Conservation (phyloP, 2,797 vertebrate species). For the Chrysocyon brachyurus region DNA sequence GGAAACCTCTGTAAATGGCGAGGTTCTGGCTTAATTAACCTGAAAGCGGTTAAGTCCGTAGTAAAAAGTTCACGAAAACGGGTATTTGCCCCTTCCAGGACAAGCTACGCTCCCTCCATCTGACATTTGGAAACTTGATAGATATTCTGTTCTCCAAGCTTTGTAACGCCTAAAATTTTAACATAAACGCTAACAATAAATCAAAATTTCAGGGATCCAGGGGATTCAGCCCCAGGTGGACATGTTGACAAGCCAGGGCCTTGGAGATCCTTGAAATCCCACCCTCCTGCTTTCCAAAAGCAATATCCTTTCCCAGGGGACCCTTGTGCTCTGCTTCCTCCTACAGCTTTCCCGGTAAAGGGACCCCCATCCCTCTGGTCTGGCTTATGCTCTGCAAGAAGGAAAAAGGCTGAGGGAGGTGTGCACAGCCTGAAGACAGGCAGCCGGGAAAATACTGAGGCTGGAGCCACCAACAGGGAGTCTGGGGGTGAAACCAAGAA, state of each 20-base stretch:
- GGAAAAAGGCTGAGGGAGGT: background rate
- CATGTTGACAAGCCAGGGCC: background rate
- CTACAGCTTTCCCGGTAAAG: background rate
- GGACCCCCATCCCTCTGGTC: background rate
- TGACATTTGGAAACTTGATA: background rate
- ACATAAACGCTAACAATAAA: background rate
- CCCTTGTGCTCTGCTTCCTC: background rate
- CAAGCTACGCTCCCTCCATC: background rate
- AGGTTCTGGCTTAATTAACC: background rate
- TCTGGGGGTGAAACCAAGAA: constrained; percentile 27
- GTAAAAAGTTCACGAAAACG: background rate
- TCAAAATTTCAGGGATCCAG: constrained; percentile 9
- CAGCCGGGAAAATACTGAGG: background rate
- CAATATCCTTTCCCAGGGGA: background rate
- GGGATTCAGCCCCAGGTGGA: background rate
- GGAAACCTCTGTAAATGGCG: background rate
- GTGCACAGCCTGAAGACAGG: background rate
- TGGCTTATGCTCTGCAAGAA: constrained; percentile 35
- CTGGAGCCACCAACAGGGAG: background rate
- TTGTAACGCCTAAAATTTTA: constrained; percentile 41
- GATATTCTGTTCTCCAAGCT: constrained; percentile 18
- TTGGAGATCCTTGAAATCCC: background rate
- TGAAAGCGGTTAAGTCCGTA: background rate
- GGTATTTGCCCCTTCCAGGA: background rate
- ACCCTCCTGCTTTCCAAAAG: background rate